Evolutionary conservation across 1,140 invertebrate species (phyloP).

Genomic region (Cardiocondyla obscurior): DNA sequence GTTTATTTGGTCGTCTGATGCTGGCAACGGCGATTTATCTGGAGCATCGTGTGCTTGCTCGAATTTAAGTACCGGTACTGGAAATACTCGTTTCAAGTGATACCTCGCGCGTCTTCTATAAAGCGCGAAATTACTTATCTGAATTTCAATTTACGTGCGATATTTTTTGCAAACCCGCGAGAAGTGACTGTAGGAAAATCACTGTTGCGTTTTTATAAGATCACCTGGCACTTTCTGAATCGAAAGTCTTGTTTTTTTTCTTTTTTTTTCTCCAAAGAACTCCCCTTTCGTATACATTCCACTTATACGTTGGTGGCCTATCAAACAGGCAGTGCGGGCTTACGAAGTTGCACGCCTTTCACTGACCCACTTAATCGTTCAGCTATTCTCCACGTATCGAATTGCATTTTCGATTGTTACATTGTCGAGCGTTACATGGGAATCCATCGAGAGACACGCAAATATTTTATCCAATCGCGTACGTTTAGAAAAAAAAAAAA

Average conservation of each 20-base stretch:
- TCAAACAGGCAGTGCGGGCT: constrained; percentile 44
- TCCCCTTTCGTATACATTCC: not conserved
- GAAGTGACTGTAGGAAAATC: not conserved
- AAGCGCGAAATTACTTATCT: constrained; percentile 3
- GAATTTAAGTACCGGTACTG: not conserved
- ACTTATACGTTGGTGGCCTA: not conserved
- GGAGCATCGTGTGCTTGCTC: not conserved
- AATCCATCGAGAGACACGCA: not conserved
- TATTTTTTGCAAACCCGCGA: not conserved
- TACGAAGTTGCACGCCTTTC: constrained; percentile 30
- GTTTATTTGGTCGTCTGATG: constrained; percentile 46
- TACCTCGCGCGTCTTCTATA: not conserved
- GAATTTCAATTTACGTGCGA: not conserved
- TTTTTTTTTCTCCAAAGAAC: no score
- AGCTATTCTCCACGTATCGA: constrained; percentile 10
- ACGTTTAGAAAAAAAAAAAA: no score
- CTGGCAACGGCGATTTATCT: constrained; percentile 44
- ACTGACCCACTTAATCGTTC: constrained; percentile 43
- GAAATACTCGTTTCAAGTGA: not conserved
- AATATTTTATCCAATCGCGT: not conserved
- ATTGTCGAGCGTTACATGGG: not conserved
- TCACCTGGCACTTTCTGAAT: not conserved
- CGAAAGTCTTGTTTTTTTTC: not conserved
- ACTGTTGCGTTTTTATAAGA: not conserved
- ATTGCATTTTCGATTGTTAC: not conserved